These are phyloP conservation scores for Nyctalus aviator DNA, from an alignment of 2,797 vertebrate species.

Conservation along the genomic window DNA sequence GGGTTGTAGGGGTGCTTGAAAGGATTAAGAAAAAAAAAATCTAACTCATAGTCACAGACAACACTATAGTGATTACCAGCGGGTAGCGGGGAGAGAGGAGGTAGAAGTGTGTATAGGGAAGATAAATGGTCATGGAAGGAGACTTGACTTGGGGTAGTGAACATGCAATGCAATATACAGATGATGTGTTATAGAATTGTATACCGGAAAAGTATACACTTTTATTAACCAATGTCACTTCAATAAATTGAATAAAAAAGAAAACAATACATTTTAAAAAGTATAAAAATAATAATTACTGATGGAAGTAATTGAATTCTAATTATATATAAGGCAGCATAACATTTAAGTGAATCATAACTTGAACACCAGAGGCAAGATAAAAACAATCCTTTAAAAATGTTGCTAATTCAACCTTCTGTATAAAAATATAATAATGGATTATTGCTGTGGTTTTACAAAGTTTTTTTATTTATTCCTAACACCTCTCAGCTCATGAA, in stretches of 20 bases:
- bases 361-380: constrained; percentile 26
- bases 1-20: not conserved
- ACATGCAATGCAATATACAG: not conserved
- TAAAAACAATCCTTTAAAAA: not conserved
- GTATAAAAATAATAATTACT: not conserved
- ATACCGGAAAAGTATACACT: not conserved
- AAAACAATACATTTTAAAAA: not conserved
- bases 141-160: not conserved
- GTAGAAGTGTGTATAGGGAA: not conserved
- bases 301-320: constrained; percentile 4
- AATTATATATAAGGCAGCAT: not conserved
- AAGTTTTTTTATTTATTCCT: constrained; percentile 46
- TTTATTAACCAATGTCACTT: not conserved
- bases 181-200: not conserved
- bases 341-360: constrained; percentile 23
- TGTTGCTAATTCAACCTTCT: not conserved
- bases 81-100: not conserved
- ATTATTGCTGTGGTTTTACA: not conserved
- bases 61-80: not conserved
- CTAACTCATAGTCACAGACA: not conserved
- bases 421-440: constrained; percentile 1
- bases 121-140: not conserved
- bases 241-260: not conserved
- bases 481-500: constrained; percentile 4
- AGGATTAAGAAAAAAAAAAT: not conserved